phyloP scores from a whole-genome alignment of 92 coral and sea anemone genomes.

The Epizoanthus stellaris region DNA sequence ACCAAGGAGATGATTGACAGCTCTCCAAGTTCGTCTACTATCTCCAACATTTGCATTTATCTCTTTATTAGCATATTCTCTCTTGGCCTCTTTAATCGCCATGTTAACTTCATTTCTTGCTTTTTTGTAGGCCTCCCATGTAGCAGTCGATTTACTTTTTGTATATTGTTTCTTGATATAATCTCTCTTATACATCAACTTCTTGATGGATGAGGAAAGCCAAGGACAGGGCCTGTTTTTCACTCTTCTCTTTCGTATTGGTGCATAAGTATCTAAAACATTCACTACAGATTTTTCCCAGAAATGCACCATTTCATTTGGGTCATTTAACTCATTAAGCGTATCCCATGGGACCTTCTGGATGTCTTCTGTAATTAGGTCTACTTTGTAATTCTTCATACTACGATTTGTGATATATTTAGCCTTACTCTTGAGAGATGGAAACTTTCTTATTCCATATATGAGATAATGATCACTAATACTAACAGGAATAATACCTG shows the following conservation, averaged over 20 bases:
- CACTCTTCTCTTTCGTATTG: constrained; percentile 26
- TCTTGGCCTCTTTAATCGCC: constrained; percentile 24
- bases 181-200: constrained; percentile 32
- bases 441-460: constrained; percentile 28
- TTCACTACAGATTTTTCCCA: constrained; percentile 29
- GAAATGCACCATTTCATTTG: constrained; percentile 3
- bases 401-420: constrained; percentile 18
- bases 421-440: background rate
- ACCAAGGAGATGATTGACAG: constrained; percentile 29
- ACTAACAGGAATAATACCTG: constrained; percentile 12
- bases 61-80: constrained; percentile 12
- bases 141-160: background rate
- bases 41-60: constrained; percentile 27
- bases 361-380: background rate
- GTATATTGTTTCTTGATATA: constrained; percentile 19
- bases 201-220: constrained; percentile 15
- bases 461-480: constrained; percentile 37
- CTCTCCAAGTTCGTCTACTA: constrained; percentile 48
- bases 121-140: background rate
- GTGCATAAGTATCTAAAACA: constrained; percentile 27
- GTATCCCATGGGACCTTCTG: constrained; percentile 18
- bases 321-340: constrained; percentile 6
- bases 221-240: constrained; percentile 31
- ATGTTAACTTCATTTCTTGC: constrained; percentile 26
- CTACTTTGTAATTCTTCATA: constrained; percentile 3